Evolutionary conservation across 2,113 vertebrate species (phyloP), one percentile per base, ranked within the genome.

Genomic region (Python bivittatus): DNA sequence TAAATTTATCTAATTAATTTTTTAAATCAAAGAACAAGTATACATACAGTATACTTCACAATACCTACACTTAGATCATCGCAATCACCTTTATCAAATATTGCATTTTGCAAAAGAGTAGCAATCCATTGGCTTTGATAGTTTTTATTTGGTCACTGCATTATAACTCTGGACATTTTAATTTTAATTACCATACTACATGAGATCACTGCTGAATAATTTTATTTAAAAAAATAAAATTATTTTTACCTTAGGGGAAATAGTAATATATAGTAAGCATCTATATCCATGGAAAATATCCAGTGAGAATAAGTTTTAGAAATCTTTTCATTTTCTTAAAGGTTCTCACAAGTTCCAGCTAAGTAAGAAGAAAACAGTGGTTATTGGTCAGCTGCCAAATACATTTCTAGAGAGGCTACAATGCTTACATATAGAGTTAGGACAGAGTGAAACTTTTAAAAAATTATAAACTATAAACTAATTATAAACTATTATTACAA

Each of bases 371-470:
- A 56, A 60, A 57, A 48, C 33, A 84, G 12, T 52, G 23, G 29
- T 83, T 7, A 60, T 89, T 84, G 44, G 20, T 60, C n/a, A 33
- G 3, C 23, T 48, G 48, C 79, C 60, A 52, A 54, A 87, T 38
- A 54, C 20, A 52, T 61, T 33, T 89, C 84, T 33, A 4, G 89
- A 25, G 11, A 11, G 7, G 38, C 29, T 44, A 72, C 25, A 15
- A 92, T 94, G 91, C 92, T 88, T 91, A 60, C 22, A 54, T 54
- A 54, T 58, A 58, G 57, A 23, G 22, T 83, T 85, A n/a, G 56
- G 86, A 33, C 94, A 90, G 29, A 64, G 90, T 94, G 90, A 95
- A 88, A 85, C 10, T 42, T 68, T 92, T 83, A 60, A 72, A 86
- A 93, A 94, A 79, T 23, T 0, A 0, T 8, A 92, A 89, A 52